Evolutionary conservation across 2,113 vertebrate species (phyloP).

Genomic region (Trachemys scripta): DNA sequence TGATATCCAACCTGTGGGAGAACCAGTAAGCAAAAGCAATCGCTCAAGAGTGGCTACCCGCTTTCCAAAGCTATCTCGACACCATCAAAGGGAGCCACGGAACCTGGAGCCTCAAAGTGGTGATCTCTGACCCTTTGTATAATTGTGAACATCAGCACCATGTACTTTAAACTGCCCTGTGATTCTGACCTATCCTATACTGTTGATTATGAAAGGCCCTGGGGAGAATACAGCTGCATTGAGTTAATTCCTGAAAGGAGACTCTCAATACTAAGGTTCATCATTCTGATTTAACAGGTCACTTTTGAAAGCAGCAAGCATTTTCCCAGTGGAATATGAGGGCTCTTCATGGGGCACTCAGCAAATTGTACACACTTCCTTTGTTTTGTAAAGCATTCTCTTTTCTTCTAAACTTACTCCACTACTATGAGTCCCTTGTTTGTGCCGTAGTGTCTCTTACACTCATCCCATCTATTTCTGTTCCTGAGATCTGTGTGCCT

Average conservation of each 20-base stretch:
- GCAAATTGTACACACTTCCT: not conserved
- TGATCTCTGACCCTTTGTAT: slow-evolving; percentile 86
- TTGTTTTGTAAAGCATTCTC: slow-evolving; percentile 20
- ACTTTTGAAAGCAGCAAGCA: slow-evolving; percentile 36
- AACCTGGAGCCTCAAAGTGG: slow-evolving; percentile 95
- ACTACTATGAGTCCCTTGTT: slow-evolving; percentile 28
- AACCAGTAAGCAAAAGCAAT: slow-evolving; percentile 82
- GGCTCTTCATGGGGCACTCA: not conserved
- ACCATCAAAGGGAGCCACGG: slow-evolving; percentile 85
- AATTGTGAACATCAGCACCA: not conserved
- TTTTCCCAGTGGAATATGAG: slow-evolving; percentile 15
- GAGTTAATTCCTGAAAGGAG: slow-evolving; percentile 42
- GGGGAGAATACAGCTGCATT: slow-evolving; percentile 44
- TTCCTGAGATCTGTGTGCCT: slow-evolving; percentile 4
- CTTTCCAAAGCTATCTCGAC: slow-evolving; percentile 90
- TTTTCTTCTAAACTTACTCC: slow-evolving; percentile 17
- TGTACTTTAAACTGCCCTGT: not conserved
- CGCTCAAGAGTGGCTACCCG: slow-evolving; percentile 85
- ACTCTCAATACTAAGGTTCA: slow-evolving; percentile 7
- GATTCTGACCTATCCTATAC: not conserved
- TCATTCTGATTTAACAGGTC: slow-evolving; percentile 62
- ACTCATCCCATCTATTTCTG: not conserved
- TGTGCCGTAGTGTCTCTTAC: not conserved
- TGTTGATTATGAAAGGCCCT: slow-evolving; percentile 11
- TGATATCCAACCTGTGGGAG: slow-evolving; percentile 85